Evolutionary conservation across 2,888 invertebrate genomes (phyloP).

Genomic region (Tupiocoris notatus): DNA sequence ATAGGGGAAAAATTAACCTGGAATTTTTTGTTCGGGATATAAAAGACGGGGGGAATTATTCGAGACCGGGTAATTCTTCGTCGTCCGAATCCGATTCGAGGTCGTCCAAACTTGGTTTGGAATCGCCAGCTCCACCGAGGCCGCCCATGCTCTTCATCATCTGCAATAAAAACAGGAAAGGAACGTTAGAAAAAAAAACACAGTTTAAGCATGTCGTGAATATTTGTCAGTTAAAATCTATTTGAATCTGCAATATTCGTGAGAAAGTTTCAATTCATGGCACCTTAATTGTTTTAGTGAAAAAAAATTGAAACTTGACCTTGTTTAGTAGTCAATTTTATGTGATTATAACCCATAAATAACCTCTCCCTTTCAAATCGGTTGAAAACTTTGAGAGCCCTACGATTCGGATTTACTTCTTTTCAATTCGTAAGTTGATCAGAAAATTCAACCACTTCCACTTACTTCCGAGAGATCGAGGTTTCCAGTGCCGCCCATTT

Average conservation of each 20-base stretch:
- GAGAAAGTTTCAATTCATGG: too few relatives aligned
- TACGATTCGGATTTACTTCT: too few relatives aligned
- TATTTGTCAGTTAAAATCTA: too few relatives aligned
- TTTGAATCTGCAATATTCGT: too few relatives aligned
- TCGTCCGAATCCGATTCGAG: conserved; percentile 78
- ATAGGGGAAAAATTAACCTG: neutral
- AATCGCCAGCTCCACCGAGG: conserved; percentile 59
- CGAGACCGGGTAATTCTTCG: conserved; percentile 57
- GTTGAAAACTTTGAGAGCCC: too few relatives aligned
- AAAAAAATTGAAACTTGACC: too few relatives aligned
- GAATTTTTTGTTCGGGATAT: neutral
- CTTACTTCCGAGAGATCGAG: conserved; percentile 27
- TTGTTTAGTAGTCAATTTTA: too few relatives aligned
- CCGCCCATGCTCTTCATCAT: conserved; percentile 75
- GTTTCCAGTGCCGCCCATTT: conserved; percentile 46
- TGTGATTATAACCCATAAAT: too few relatives aligned
- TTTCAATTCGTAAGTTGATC: neutral
- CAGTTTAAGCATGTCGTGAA: too few relatives aligned
- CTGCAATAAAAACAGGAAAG: conserved; percentile 52
- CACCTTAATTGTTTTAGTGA: too few relatives aligned
- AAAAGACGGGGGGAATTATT: conserved; percentile 3
- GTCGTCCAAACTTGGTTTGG: conserved; percentile 73
- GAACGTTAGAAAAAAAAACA: neutral
- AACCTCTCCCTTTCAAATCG: too few relatives aligned
- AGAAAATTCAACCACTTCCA: neutral